phyloP scores from a whole-genome alignment of 2,888 invertebrate genomes.

The Autographa pulchrina region DNA sequence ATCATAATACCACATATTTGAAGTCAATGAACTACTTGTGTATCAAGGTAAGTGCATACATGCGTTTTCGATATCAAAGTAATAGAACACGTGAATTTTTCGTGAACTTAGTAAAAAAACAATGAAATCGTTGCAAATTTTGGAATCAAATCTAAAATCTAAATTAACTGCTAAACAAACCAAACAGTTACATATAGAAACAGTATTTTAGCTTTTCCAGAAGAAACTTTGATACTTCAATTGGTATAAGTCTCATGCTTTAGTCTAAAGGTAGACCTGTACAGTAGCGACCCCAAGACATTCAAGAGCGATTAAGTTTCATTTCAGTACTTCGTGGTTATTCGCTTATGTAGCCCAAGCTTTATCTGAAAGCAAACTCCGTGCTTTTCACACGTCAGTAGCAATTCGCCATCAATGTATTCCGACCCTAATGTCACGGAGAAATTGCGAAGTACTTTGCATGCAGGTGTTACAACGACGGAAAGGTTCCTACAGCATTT shows the following conservation, averaged over 20 bases:
- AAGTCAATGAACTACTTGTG: conserved; percentile 17
- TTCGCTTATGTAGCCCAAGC: background rate
- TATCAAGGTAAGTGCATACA: conserved; percentile 14
- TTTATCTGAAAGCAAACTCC: conserved; percentile 9
- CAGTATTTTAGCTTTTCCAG: too few relatives aligned
- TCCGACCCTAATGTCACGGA: conserved; percentile 38
- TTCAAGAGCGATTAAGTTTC: too few relatives aligned
- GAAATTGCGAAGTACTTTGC: conserved; percentile 60
- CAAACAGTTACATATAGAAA: too few relatives aligned
- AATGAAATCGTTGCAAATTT: too few relatives aligned
- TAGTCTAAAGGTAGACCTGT: too few relatives aligned
- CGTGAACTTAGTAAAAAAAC: too few relatives aligned
- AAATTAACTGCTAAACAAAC: too few relatives aligned
- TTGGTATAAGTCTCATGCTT: too few relatives aligned
- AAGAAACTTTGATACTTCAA: too few relatives aligned
- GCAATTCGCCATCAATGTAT: conserved; percentile 32
- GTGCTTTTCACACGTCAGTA: conserved; percentile 33
- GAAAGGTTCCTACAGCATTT: conserved; percentile 49
- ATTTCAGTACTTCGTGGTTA: background rate
- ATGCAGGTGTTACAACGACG: conserved; percentile 62
- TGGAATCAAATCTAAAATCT: too few relatives aligned
- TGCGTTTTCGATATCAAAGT: background rate
- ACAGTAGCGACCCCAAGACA: too few relatives aligned
- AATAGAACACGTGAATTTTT: too few relatives aligned
- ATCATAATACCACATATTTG: conserved; percentile 30